Base-by-base conservation (phyloP, 2,113 vertebrate species). In the Talpa occidentalis region DNA sequence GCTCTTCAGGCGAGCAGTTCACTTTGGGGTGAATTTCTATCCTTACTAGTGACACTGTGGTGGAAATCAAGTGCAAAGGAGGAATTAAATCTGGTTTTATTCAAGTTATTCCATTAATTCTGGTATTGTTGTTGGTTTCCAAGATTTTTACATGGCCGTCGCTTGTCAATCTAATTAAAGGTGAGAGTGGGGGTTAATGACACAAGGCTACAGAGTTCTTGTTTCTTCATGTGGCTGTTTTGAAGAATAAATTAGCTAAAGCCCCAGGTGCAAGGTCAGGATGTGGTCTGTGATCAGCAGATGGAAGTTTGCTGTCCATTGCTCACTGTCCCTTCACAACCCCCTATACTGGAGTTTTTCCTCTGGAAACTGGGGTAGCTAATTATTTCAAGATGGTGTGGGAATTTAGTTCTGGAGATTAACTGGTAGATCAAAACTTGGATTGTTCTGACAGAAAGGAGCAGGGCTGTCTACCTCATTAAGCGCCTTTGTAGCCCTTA, bases 321-420 rank as follows among this genome's bases (percentile, higher is more conserved):
- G 77, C 21, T 17, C 30, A 79, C 42, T 42, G 32, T 24, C 10
- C 47, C 52, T 40, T 72, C 6, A 3, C 1, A 49, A 11, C n/a
- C 47, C 37, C 28, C 73, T 72, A 10, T 11, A 11, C 22, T 40
- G 35, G 52, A 96, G 44, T 44, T 52, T 72, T 94, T 64, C 74
- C 70, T 78, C 78, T 8, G 14, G 89, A 59, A 78, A 30, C 30
- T 78, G 54, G 22, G 35, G 9, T 3, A 56, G 24, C 85, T 95
- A 67, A 88, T 95, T 80, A 81, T 95, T 56, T 90, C 47, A 92
- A 79, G 85, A 82, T 49, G 24, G 16, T 87, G 35, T 94, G 89
- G 84, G 94, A 97, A 95, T 87, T 95, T 24, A 88, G 70, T 30
- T 80, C n/a, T 0, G 0, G 60, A 93, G 85, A 67, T 76, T 91